These are phyloP conservation scores for Ferdinandea cuprea DNA, from an alignment of 2,888 invertebrate genomes.

Conservation along the genomic window DNA sequence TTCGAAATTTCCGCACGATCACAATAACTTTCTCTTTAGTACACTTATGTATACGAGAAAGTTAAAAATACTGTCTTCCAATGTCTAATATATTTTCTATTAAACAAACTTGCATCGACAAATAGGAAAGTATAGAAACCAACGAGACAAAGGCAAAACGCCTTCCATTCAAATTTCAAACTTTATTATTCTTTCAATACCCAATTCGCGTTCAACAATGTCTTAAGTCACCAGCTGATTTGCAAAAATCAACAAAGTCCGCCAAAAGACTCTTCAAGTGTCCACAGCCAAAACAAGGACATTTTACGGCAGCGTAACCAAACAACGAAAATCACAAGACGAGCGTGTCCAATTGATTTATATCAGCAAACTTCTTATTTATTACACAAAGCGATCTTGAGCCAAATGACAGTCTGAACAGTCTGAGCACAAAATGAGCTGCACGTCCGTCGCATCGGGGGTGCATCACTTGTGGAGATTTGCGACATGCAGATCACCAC, in stretches of 20 bases:
- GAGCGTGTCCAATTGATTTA: constrained; percentile 71
- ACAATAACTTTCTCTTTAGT: too few species aligned
- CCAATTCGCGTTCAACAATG: too few species aligned
- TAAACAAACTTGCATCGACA: too few species aligned
- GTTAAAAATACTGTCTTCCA: too few species aligned
- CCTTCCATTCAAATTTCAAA: too few species aligned
- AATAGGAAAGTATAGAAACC: too few species aligned
- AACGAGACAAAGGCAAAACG: too few species aligned
- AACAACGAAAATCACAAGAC: constrained; percentile 45
- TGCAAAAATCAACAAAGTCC: constrained; percentile 4
- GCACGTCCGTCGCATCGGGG: constrained; percentile 16
- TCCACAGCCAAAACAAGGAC: constrained; percentile 19
- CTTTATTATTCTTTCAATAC: too few species aligned
- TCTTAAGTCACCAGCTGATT: constrained; percentile 2
- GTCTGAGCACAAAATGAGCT: constrained; percentile 9
- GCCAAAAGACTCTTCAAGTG: constrained; percentile 10
- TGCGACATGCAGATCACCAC: constrained; percentile 70
- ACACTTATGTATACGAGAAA: too few species aligned
- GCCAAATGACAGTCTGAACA: neutral
- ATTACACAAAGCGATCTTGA: constrained; percentile 54
- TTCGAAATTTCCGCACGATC: too few species aligned
- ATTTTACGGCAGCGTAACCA: constrained; percentile 48
- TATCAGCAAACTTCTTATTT: constrained; percentile 57
- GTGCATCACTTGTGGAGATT: constrained; percentile 47
- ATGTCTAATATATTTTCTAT: too few species aligned